phyloP scores from a whole-genome alignment of 2,888 invertebrate species.

The Rambutsinella grinnellia region DNA sequence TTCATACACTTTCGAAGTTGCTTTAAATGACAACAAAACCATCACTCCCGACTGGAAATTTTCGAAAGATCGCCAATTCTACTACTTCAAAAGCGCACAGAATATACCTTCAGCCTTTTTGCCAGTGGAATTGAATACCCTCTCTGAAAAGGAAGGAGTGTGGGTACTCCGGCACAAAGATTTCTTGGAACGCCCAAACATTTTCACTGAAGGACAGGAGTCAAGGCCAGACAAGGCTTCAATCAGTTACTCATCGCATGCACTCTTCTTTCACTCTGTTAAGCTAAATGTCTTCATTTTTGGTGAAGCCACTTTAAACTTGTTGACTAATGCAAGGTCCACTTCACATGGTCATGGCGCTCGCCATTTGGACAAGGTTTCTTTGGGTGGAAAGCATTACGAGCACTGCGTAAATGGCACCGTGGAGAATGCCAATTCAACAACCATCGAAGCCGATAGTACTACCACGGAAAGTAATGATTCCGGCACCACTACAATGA shows the following conservation, averaged over 20 bases:
- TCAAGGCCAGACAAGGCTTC: background rate
- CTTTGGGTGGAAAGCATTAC: no score
- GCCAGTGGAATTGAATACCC: background rate
- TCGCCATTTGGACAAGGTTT: no score
- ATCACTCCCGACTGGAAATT: constrained; percentile 4
- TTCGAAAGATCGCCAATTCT: constrained; percentile 12
- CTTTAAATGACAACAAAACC: background rate
- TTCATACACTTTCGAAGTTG: background rate
- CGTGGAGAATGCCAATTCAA: no score
- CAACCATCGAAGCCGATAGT: background rate
- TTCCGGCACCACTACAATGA: background rate
- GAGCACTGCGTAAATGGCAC: no score
- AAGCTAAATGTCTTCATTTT: background rate
- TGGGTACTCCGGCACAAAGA: constrained; percentile 28
- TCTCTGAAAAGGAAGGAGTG: constrained; percentile 10
- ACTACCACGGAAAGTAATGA: background rate
- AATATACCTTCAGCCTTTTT: constrained; percentile 7
- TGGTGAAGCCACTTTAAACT: constrained; percentile 9
- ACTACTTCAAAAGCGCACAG: background rate
- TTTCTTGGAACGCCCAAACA: background rate
- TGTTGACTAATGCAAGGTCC: background rate
- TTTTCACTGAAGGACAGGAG: background rate
- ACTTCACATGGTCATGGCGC: no score
- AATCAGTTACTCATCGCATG: background rate
- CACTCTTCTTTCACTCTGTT: background rate